Base-by-base conservation (phyloP, 2,888 invertebrate genomes). In the Mythimna impura region DNA sequence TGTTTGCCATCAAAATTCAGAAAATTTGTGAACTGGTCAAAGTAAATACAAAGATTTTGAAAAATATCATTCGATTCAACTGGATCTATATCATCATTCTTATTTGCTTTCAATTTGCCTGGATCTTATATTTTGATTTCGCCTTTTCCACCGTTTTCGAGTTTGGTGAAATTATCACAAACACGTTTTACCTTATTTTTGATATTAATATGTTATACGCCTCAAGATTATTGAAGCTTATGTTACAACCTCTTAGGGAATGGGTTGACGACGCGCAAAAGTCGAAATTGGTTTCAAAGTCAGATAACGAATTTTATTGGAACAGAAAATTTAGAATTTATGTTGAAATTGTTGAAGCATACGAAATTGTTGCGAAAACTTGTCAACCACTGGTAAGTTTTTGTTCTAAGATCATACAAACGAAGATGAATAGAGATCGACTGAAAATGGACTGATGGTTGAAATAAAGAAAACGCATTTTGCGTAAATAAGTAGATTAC, bases 21-120 rank as follows among this genome's bases (percentile, higher is more conserved):
- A 66, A 69, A 30, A 67, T 69, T 69, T 69, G 69, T 69, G n/a
- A 43, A 67, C 17, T 14, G 0, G n/a, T 7, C 3, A 54, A 67
- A 8, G 54, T n/a, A 5, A 30, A 20, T 20, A 17, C 17, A 47
- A 47, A 30, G 1, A 6, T 2, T 43, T 54, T n/a, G 8, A 43
- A 69, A 3, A 30, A 2, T 5, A 66, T 22, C 30, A 54, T 25
- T 22, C n/a, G 40, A 12, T 43, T 40, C 54, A 69, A 69, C 40
- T 67, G 54, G 54, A 22, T 67, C 12, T 69, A 54, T 8, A n/a
- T 30, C 8, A 6, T 22, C n/a, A 12, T 22, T 4, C 2, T 69
- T 9, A n/a, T 67, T 30, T 40, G n/a, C 8, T 43, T 66, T 43
- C 6, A 54, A 43, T 7, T 67, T 30, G 12, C 17, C 8, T 67